A percentile compares a stretch with the other conserved stretches of the same genome.
These are phyloP conservation scores for Echinarachnius parma DNA, from an alignment of 53 echinoderm and acorn worm genomes.

Conservation along the genomic window DNA sequence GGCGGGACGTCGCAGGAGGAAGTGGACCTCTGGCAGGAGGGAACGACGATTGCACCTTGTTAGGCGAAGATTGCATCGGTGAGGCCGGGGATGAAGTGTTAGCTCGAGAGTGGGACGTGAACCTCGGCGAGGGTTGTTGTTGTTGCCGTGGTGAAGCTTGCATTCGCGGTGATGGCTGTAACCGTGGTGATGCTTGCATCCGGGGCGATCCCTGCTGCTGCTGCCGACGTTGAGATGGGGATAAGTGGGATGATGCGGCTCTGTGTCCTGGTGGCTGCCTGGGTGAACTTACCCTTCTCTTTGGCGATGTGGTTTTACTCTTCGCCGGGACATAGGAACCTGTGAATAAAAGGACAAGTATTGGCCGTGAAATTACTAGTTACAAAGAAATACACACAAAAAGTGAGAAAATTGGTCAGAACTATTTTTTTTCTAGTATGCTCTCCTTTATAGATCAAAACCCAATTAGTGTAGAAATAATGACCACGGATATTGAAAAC, in stretches of 20 bases:
- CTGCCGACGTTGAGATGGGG: slow-evolving; percentile 7
- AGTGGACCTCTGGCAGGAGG: slow-evolving; percentile 8
- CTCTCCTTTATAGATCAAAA: too few relatives aligned
- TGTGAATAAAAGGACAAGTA: too few relatives aligned
- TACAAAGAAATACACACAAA: too few relatives aligned
- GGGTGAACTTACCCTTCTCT: slow-evolving; percentile 22
- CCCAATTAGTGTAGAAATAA: too few relatives aligned
- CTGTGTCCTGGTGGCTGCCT: slow-evolving; percentile 2
- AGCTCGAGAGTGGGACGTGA: too few relatives aligned
- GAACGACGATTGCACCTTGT: not conserved
- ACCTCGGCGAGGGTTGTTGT: not conserved
- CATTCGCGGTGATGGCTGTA: not conserved
- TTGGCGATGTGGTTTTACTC: slow-evolving; percentile 21
- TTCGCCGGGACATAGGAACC: slow-evolving; percentile 14
- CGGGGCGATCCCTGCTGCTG: slow-evolving; percentile 13
- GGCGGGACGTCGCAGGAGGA: not conserved
- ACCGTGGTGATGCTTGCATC: slow-evolving; percentile 4
- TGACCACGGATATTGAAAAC: too few relatives aligned
- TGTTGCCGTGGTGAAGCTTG: slow-evolving; percentile 4
- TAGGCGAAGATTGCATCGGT: too few relatives aligned
- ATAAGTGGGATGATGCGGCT: not conserved
- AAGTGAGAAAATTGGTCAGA: too few relatives aligned
- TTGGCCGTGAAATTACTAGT: too few relatives aligned
- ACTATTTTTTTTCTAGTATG: too few relatives aligned
- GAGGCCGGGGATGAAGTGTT: too few relatives aligned